phyloP scores from a whole-genome alignment of 2,888 invertebrate genomes.

The Steinernema carpocapsae region DNA sequence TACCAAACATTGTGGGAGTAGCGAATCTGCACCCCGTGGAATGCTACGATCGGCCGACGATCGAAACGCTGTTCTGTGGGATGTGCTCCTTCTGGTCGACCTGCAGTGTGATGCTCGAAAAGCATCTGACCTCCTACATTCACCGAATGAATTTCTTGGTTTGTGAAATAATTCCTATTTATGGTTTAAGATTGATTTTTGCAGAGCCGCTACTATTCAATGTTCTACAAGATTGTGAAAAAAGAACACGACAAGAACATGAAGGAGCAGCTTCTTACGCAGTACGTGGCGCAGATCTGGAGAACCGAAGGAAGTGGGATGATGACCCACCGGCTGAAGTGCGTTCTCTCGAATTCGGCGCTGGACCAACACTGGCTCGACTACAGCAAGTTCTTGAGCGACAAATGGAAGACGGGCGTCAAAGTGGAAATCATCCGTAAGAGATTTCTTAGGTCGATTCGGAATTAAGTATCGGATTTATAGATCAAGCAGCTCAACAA shows the following conservation, averaged over 20 bases:
- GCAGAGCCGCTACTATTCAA: conserved; percentile 2
- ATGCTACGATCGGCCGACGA: background rate
- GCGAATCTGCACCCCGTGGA: conserved; percentile 19
- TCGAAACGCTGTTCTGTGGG: conserved; percentile 25
- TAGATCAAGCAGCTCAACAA: conserved; percentile 28
- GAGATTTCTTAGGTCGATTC: background rate
- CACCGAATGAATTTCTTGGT: conserved; percentile 16
- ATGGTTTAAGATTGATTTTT: too few relatives aligned
- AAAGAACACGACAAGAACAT: conserved; percentile 20
- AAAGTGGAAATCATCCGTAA: conserved; percentile 30
- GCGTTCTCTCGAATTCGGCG: background rate
- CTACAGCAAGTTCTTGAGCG: background rate
- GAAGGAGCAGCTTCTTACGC: conserved; percentile 20
- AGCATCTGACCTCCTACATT: conserved; percentile 23
- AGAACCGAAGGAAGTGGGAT: conserved; percentile 21
- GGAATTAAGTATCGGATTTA: background rate
- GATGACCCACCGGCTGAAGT: conserved; percentile 22
- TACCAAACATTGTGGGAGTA: conserved; percentile 11
- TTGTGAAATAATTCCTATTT: too few relatives aligned
- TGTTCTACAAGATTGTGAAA: conserved; percentile 29
- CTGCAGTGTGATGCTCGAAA: conserved; percentile 1
- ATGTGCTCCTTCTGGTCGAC: conserved; percentile 27
- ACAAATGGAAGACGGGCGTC: conserved; percentile 15
- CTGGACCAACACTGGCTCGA: background rate
- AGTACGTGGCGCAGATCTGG: conserved; percentile 25